Percentiles rank a stretch among this genome's conserved stretches.
Evolutionary conservation across 1,140 invertebrate genomes (phyloP).

Genomic region (Nasonia vitripennis): DNA sequence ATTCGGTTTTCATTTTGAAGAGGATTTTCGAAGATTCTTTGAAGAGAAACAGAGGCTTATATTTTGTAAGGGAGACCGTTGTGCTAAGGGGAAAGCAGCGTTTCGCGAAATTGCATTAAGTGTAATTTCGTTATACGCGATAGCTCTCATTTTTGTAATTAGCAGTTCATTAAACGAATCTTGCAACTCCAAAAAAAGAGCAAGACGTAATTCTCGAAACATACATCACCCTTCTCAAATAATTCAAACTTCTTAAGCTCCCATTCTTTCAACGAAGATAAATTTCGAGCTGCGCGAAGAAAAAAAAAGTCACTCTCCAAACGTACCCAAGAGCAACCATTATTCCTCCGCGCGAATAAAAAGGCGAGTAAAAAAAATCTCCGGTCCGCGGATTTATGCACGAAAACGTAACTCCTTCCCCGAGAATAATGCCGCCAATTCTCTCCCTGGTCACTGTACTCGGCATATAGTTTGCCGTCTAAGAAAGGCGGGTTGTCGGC

Average conservation of each 20-base stretch:
- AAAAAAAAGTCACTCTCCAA: background rate
- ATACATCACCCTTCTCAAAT: background rate
- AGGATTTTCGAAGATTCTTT: background rate
- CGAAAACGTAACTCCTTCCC: constrained; percentile 9
- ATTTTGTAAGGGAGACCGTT: no score
- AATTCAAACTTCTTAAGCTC: constrained; percentile 1
- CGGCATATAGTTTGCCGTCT: background rate
- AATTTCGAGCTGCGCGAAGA: background rate
- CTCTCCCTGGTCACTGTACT: background rate
- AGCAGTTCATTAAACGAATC: no score
- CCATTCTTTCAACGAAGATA: background rate
- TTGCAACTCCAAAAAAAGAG: no score
- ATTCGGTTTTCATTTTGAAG: background rate
- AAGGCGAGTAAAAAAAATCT: background rate
- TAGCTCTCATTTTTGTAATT: no score
- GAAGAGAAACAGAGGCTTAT: no score
- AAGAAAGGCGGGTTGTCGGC: constrained; percentile 14
- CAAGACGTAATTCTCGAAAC: no score
- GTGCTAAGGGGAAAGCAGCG: no score
- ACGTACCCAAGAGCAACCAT: background rate
- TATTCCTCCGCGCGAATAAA: background rate
- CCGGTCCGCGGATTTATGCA: constrained; percentile 15
- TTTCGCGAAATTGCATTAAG: no score
- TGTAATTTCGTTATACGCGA: no score
- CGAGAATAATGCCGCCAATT: constrained; percentile 15